These are phyloP conservation scores for Cheiracanthium punctorium DNA, from an alignment of 2,888 invertebrate genomes.

Conservation along the genomic window DNA sequence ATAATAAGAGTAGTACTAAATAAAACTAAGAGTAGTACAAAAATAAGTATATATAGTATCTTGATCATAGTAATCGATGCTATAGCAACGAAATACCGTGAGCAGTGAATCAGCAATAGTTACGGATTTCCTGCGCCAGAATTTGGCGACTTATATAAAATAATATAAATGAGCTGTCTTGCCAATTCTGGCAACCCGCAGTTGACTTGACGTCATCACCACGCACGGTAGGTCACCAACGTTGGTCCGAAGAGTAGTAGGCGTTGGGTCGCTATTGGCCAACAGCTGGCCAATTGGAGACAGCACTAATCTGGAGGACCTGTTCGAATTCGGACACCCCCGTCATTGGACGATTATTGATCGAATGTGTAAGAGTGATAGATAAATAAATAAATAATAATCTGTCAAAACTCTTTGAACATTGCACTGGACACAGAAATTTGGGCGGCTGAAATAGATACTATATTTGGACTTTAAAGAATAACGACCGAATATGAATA, in stretches of 20 bases:
- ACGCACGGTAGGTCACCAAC: constrained; percentile 68
- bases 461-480: too few species aligned
- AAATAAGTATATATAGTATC: too few species aligned
- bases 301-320: constrained; percentile 16
- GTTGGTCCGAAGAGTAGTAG: constrained; percentile 56
- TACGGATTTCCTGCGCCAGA: too few species aligned
- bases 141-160: not conserved
- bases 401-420: constrained; percentile 19
- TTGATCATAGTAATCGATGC: too few species aligned
- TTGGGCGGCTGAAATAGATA: too few species aligned
- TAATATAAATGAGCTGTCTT: constrained; percentile 3
- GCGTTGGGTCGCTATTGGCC: constrained; percentile 66
- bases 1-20: too few species aligned
- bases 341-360: constrained; percentile 58
- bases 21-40: too few species aligned
- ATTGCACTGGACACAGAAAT: constrained; percentile 34
- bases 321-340: constrained; percentile 46
- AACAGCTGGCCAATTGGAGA: constrained; percentile 57
- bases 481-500: too few species aligned
- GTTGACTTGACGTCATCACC: constrained; percentile 51
- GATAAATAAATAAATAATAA: constrained; percentile 15
- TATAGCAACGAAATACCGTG: too few species aligned
- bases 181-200: constrained; percentile 45
- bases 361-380: constrained; percentile 22
- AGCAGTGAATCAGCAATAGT: too few species aligned